Evolutionary conservation across 2,888 invertebrate species (phyloP), one percentile per base, ranked within the genome.

Genomic region (Acronicta psi): DNA sequence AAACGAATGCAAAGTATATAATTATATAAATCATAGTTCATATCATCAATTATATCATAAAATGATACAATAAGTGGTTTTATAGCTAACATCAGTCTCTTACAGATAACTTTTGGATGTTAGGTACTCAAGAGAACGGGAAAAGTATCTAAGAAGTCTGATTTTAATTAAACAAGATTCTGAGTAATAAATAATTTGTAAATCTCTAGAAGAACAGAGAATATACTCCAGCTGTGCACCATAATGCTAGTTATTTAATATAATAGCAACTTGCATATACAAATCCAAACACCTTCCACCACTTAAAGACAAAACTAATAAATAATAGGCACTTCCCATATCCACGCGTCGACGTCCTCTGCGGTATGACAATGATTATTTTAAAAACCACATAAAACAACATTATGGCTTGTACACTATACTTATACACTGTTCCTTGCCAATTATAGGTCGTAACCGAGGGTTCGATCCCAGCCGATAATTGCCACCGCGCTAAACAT

Each of bases 361-460:
- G 37, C 56, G 75, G 81, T 87, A 90, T 90, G 90, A 90, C 89
- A 91, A 88, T 90, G 83, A 90, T 91, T 90, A 89, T 86, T 90
- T 89, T 82, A 90, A 91, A 87, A 82, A 85, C 83, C 80, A 53
- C 91, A 89, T 92, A 91, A 91, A 91, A 87, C 89, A 86, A 83
- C 81, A 87, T 92, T 90, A 91, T 83, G 80, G 80, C 70, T 54
- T 62, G 61, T 62, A 77, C 79, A 75, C 89, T 91, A 89, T 92
- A 92, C 87, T 93, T 92, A 92, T 79, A 72, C 82, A 82, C 87
- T 82, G 88, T 84, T 85, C 84, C 82, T 81, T 89, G 86, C 89
- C 92, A 93, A 94, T 94, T 93, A 94, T 85, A 84, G 89, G 86
- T 83, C 86, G 87, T 93, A 93, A 93, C 89, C 79, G 82, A 70